A percentile compares a stretch with the other conserved stretches of the same genome.
Evolutionary conservation across 2,888 invertebrate genomes (phyloP).

Genomic region (Noctua pronuba): DNA sequence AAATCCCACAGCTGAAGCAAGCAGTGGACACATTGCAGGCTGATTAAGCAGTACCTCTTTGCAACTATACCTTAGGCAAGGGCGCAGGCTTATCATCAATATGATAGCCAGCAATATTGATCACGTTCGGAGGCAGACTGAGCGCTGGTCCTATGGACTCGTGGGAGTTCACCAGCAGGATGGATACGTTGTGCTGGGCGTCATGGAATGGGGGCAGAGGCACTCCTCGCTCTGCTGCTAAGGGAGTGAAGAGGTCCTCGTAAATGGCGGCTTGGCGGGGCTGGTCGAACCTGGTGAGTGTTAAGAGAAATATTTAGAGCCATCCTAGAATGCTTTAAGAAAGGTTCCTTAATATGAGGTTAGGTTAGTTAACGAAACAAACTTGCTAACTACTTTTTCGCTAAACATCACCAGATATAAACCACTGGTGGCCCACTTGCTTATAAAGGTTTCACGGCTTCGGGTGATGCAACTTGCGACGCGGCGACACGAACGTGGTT

Average conservation of each 20-base stretch:
- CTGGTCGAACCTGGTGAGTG: slow-evolving; percentile 64
- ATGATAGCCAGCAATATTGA: slow-evolving; percentile 80
- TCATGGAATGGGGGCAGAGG: slow-evolving; percentile 69
- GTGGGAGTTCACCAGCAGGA: slow-evolving; percentile 78
- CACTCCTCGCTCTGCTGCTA: slow-evolving; percentile 73
- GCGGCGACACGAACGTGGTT: too few species aligned
- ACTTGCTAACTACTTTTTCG: too few species aligned
- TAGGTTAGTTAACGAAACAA: neutral
- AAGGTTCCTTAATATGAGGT: neutral
- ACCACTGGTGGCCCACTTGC: neutral
- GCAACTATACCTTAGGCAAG: slow-evolving; percentile 76
- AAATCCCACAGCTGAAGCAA: neutral
- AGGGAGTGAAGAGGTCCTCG: slow-evolving; percentile 66
- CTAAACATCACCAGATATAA: too few species aligned
- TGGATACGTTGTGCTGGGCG: slow-evolving; percentile 73
- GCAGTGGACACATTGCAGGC: neutral
- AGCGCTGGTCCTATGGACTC: slow-evolving; percentile 72
- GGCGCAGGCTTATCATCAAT: slow-evolving; percentile 73
- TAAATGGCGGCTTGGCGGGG: slow-evolving; percentile 61
- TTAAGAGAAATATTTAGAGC: neutral
- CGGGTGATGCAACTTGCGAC: too few species aligned
- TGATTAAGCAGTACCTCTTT: neutral
- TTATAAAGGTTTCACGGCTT: neutral
- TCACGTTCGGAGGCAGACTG: slow-evolving; percentile 76
- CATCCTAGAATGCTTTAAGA: neutral